These are phyloP conservation scores for Coranthus polyacanthus DNA, from an alignment of 2,797 vertebrate species.

Conservation along the genomic window DNA sequence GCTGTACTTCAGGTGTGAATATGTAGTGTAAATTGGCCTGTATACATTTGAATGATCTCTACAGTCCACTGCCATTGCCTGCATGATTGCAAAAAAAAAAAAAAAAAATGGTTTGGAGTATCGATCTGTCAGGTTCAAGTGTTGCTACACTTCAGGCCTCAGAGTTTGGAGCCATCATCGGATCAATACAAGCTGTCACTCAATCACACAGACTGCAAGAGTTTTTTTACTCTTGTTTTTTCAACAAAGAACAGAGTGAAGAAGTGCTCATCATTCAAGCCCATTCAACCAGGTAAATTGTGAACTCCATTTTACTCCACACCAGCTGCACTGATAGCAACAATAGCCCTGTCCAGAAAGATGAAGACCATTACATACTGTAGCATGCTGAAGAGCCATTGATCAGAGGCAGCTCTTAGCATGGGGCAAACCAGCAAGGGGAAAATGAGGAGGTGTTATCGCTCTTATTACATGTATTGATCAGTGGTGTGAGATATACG, in stretches of 20 bases:
- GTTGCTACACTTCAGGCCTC: slow-evolving; percentile 22
- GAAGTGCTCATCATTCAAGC: neutral
- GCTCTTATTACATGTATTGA: slow-evolving; percentile 62
- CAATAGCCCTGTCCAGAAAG: neutral
- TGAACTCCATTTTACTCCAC: neutral
- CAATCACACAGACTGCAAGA: slow-evolving; percentile 5
- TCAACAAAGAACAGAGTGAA: neutral
- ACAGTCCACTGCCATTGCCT: too few relatives aligned
- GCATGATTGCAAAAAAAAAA: neutral
- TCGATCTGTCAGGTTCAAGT: slow-evolving; percentile 19
- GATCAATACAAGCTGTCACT: slow-evolving; percentile 47
- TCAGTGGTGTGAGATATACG: slow-evolving; percentile 43
- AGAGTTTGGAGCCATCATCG: slow-evolving; percentile 13
- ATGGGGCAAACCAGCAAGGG: slow-evolving; percentile 13
- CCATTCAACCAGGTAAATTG: slow-evolving; percentile 3
- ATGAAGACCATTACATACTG: slow-evolving; percentile 8
- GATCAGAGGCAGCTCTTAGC: slow-evolving; percentile 23
- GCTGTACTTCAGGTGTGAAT: slow-evolving; percentile 1
- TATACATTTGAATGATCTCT: slow-evolving; percentile 11
- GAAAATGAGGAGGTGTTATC: slow-evolving; percentile 38
- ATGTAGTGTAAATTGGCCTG: neutral
- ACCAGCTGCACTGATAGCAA: neutral
- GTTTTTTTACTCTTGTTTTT: neutral
- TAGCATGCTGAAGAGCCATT: slow-evolving; percentile 16
- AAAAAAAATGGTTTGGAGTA: slow-evolving; percentile 7